Conservation (phyloP, 2,888 invertebrate genomes). For the Pandemis cinnamomeana region DNA sequence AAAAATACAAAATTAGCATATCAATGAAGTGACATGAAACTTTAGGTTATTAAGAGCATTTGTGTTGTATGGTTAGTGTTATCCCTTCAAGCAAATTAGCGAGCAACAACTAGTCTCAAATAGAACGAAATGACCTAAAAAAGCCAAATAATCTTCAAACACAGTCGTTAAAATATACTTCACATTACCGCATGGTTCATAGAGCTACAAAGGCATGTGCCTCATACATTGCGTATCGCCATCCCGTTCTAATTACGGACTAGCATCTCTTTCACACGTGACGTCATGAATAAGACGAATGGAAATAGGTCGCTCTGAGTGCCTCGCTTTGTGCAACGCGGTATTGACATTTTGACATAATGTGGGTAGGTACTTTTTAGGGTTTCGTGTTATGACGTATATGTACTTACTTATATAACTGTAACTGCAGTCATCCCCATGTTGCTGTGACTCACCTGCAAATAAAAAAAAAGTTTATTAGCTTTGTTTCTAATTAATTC, state of each 20-base stretch:
- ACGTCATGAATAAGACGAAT: constrained; percentile 23
- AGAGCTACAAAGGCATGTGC: not conserved
- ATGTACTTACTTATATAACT: constrained; percentile 83
- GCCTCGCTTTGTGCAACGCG: not conserved
- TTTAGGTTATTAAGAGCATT: no score
- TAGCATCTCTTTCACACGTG: not conserved
- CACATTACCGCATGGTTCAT: no score
- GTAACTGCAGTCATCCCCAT: constrained; percentile 83
- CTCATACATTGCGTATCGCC: not conserved
- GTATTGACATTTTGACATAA: constrained; percentile 4
- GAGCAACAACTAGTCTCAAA: no score
- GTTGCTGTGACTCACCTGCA: constrained; percentile 82
- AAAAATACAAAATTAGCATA: no score
- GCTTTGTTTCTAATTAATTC: not conserved
- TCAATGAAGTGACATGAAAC: no score
- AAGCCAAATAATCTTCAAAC: no score
- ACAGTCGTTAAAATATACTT: no score
- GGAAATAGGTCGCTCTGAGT: constrained; percentile 31
- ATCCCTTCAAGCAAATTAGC: no score
- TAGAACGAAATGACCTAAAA: no score
- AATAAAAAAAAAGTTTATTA: constrained; percentile 47
- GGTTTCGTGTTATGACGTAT: no score
- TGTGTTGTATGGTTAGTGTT: no score
- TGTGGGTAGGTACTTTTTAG: no score
- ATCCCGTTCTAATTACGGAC: not conserved